Conservation (phyloP, 2,888 invertebrate genomes). For the Quadroppia sp. region DNA sequence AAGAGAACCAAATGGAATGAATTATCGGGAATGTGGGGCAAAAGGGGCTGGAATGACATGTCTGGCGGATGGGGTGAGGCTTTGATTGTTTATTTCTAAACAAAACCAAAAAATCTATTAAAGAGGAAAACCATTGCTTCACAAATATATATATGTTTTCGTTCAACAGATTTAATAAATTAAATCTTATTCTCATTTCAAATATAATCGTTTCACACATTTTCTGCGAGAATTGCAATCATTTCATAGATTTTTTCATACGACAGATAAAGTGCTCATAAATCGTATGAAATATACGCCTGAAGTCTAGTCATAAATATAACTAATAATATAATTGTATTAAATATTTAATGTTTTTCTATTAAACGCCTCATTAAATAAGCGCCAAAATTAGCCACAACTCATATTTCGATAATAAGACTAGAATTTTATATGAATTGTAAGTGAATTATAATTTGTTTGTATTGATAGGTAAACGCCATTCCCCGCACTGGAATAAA, state of each 20-base stretch:
- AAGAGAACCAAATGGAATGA: constrained; percentile 42
- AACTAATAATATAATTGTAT: not conserved
- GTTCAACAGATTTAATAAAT: not conserved
- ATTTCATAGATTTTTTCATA: not conserved
- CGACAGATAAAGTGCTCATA: not conserved
- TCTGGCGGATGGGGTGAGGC: constrained; percentile 40
- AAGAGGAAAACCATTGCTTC: not conserved
- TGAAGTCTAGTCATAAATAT: not conserved
- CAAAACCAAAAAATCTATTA: not conserved
- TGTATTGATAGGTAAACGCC: constrained; percentile 5
- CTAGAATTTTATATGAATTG: too few species aligned
- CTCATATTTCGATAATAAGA: too few species aligned
- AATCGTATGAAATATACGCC: not conserved
- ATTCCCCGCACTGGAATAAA: constrained; percentile 42
- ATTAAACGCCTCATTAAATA: not conserved
- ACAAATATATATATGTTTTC: not conserved
- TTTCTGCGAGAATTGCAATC: too few species aligned
- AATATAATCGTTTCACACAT: not conserved
- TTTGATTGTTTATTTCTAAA: not conserved
- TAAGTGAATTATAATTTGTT: too few species aligned
- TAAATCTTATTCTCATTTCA: too few species aligned
- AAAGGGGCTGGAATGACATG: constrained; percentile 42
- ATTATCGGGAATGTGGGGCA: constrained; percentile 42
- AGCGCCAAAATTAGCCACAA: too few species aligned
- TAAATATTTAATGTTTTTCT: not conserved